A percentile compares a stretch with the other conserved stretches of the same genome.
Conservation (phyloP, 2,888 invertebrate genomes). For the Tenthredo notha region DNA sequence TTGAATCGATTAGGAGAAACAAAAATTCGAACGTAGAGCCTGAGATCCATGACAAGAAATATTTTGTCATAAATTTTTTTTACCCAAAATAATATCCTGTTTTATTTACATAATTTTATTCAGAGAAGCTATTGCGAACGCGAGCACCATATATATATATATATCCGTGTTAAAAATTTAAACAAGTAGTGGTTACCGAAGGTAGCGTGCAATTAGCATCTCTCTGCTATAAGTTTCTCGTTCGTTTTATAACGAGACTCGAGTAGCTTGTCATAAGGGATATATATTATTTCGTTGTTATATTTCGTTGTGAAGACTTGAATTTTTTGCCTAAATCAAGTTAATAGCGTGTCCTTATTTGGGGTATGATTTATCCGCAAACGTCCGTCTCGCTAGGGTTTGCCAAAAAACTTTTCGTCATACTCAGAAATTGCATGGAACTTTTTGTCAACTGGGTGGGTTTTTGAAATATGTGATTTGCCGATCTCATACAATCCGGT, state of each 20-base stretch:
- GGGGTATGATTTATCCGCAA: slow-evolving; percentile 60
- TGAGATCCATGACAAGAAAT: no score
- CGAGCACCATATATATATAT: background rate
- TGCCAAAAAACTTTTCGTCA: slow-evolving; percentile 56
- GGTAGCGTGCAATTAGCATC: slow-evolving; percentile 46
- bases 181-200: slow-evolving; percentile 26
- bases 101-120: no score
- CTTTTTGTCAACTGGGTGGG: slow-evolving; percentile 65
- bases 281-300: background rate
- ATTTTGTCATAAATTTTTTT: no score
- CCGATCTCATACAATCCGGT: background rate
- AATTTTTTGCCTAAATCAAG: slow-evolving; percentile 31
- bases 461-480: slow-evolving; percentile 74
- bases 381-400: slow-evolving; percentile 39
- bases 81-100: no score
- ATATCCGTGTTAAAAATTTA: slow-evolving; percentile 33
- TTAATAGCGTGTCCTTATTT: slow-evolving; percentile 47
- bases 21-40: no score
- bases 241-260: slow-evolving; percentile 43
- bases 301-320: background rate
- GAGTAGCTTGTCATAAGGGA: background rate
- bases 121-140: no score
- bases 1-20: no score
- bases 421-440: slow-evolving; percentile 64
- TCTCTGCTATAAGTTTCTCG: slow-evolving; percentile 14